Evolutionary conservation across 2,888 invertebrate genomes (phyloP), one percentile per base, ranked within the genome.

Genomic region (Caenorhabditis sp.): DNA sequence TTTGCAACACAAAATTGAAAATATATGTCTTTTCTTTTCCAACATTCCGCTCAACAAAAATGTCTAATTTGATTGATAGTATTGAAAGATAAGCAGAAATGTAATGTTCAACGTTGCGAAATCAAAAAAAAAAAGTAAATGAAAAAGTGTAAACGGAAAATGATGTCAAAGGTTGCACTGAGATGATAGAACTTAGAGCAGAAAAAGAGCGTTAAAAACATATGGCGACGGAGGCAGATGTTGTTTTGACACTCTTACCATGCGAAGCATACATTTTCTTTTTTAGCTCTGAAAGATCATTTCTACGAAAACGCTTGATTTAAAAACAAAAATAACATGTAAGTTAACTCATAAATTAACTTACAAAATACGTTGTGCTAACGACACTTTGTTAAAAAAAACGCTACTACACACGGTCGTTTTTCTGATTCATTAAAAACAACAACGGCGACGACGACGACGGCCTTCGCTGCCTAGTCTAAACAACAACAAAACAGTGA

Each of bases 111-210:
- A 43, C 14, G 43, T 43, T 43, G 43, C 43, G 43, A 43, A 43
- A 43, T 17, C 2, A 43, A 43, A 43, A 17, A 36, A 43, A 43
- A 43, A 14, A 10, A 43, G 43, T 43, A 43, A 5, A 43, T 17
- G 43, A 43, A 43, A 43, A 43, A 43, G 43, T 43, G 43, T 43
- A 43, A 53, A 53, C 24, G 24, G 21, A 3, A 53, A 53, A 10
- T 23, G 24, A 53, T 53, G 53, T 53, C 21, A 53, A 53, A 53
- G 53, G 53, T 53, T 53, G 21, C 53, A 53, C 1, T 17, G 53
- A n/a, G 53, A 53, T 21, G 21, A 53, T 23, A 53, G 24, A 53
- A 12, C 21, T 10, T 8, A 21, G n/a, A 53, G 12, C 19, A 19
- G 21, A 23, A 53, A 23, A 53, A 19, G 5, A 51, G 51, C 51